These are phyloP conservation scores for Phataginus tricuspis DNA, from an alignment of 2,797 vertebrate species.

Conservation along the genomic window DNA sequence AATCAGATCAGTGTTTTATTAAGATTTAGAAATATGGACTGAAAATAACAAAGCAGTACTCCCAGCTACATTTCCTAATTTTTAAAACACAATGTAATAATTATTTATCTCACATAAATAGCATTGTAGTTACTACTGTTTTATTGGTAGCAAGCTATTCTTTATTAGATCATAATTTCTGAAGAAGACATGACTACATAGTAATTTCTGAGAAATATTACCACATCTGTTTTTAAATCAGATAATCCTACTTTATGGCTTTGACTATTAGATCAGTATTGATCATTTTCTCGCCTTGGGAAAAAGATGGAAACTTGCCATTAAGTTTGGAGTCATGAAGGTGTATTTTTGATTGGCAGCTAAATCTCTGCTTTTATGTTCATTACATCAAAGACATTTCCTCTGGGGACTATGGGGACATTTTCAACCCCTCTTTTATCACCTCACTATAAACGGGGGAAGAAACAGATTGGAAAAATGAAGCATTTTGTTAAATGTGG, in stretches of 20 bases:
- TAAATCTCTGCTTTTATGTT: background rate
- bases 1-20: background rate
- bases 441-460: background rate
- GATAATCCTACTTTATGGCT: background rate
- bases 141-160: background rate
- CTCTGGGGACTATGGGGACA: background rate
- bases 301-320: background rate
- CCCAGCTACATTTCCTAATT: background rate
- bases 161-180: background rate
- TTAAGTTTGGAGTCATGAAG: background rate
- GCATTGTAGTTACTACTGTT: background rate
- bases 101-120: background rate
- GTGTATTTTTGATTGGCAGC: background rate
- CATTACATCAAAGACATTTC: background rate
- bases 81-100: background rate
- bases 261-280: background rate
- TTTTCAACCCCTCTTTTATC: background rate
- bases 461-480: background rate
- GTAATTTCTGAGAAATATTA: background rate
- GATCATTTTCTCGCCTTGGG: background rate
- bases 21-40: conserved; percentile 1
- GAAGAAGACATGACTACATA: background rate
- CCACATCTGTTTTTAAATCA: background rate
- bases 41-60: background rate
- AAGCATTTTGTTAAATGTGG: background rate